Conservation (phyloP, 2,888 invertebrate genomes). For the Caenorhabditis becei region DNA sequence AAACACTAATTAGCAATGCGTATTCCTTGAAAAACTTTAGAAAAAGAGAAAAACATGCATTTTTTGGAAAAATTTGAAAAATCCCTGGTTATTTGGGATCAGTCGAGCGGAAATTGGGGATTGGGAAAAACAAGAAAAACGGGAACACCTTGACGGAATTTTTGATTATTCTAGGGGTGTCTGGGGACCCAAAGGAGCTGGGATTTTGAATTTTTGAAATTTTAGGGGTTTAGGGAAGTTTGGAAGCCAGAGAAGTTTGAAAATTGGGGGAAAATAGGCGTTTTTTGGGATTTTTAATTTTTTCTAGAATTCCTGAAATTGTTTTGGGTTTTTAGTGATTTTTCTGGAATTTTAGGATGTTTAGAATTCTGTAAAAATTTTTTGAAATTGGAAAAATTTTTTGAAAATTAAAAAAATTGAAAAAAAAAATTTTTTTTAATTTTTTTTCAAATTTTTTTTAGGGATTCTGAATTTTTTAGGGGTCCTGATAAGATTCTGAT, state of each 20-base stretch:
- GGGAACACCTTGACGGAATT: constrained; percentile 10
- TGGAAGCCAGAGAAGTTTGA: background rate
- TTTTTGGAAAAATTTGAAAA: no score
- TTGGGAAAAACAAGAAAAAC: background rate
- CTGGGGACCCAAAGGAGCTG: no score
- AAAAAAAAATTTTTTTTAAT: no score
- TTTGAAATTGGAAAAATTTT: no score
- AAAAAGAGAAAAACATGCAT: background rate
- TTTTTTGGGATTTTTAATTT: constrained; percentile 3
- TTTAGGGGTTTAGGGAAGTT: background rate
- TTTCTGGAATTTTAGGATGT: no score
- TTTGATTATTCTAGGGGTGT: background rate
- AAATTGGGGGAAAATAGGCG: no score
- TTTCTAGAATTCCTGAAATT: constrained; percentile 45
- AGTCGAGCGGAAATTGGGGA: constrained; percentile 36
- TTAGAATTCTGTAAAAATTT: no score
- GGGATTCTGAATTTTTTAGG: no score
- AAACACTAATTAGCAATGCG: constrained; percentile 47
- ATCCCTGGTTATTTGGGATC: constrained; percentile 28
- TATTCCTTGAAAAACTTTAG: no score
- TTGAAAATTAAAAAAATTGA: no score
- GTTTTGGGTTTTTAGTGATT: constrained; percentile 28
- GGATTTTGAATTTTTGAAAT: background rate
- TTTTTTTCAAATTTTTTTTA: no score
- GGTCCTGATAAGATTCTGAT: no score